Evolutionary conservation across 2,797 vertebrate species (phyloP), one percentile per base, ranked within the genome.

Genomic region (Pipistrellus pygmaeus): DNA sequence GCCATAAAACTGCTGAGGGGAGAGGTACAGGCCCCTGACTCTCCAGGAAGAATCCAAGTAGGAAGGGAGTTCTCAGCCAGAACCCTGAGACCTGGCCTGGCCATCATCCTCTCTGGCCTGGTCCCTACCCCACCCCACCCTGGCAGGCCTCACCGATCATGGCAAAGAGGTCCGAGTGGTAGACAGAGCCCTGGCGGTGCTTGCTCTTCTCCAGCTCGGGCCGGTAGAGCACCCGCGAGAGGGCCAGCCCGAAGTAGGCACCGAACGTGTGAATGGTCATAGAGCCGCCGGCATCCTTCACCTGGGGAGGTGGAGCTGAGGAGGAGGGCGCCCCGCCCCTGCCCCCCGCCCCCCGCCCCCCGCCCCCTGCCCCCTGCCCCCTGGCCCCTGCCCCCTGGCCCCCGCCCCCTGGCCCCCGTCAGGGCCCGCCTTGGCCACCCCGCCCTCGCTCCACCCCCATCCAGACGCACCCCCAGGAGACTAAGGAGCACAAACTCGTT

Each of bases 231-330:
- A 99, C 46, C 20, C 99, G 93, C 0, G 99, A 98, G 71, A 99
- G 98, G 95, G 98, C 96, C 89, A 99, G 96, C n/a, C 99, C 99
- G 0, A 99, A 99, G 96, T 99, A 99, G 48, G 99, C 99, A 4
- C 99, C 99, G 0, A 99, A 99, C 0, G 98, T 98, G 97, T 99
- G 99, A 90, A 99, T 98, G 3, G 99, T 99, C 99, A 99, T 99
- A 77, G 99, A 99, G 12, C 99, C 99, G 0, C 99, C 99, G 0
- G 99, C 98, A 8, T 99, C 99, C 10, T 91, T 99, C 4, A 99
- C 98, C 99, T 99, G 92, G 76, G 41, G n/a, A 57, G 44, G 64
- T 30, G 62, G 11, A 10, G 21, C 2, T 3, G 81, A 53, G 11
- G 25, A 78, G 35, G 41, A 78, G 27, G 44, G 53, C 3, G 76